phyloP scores from a whole-genome alignment of 2,113 vertebrate genomes.

The Delphinapterus leucas region DNA sequence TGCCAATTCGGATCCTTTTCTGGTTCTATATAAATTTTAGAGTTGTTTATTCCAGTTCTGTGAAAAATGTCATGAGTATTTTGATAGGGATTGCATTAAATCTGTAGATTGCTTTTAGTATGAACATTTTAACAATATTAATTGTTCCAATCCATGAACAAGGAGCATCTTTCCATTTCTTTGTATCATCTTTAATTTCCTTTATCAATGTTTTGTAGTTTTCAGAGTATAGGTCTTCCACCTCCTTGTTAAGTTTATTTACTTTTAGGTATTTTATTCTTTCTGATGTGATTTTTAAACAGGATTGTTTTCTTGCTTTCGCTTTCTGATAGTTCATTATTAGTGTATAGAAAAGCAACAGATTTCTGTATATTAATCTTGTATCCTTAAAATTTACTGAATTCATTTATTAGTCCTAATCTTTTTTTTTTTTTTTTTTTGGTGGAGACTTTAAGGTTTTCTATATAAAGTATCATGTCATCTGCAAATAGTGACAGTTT shows the following conservation, averaged over 20 bases:
- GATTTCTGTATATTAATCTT: neutral
- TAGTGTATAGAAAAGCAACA: neutral
- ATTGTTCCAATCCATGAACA: no score
- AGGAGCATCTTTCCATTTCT: no score
- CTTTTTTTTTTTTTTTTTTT: neutral
- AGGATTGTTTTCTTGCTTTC: neutral
- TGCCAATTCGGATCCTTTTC: no score
- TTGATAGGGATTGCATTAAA: no score
- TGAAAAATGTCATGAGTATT: no score
- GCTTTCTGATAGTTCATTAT: neutral
- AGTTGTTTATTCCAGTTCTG: no score
- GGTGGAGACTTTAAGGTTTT: neutral
- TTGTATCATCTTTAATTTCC: no score
- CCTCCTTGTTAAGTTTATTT: neutral
- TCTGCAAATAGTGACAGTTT: neutral
- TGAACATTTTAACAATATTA: no score
- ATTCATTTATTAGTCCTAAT: neutral
- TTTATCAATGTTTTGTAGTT: neutral
- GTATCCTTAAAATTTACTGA: neutral
- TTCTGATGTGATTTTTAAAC: neutral
- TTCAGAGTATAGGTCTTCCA: neutral
- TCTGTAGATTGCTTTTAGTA: no score
- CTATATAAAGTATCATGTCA: neutral
- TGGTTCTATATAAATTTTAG: no score
- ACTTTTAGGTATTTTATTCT: neutral